phyloP scores from a whole-genome alignment of 2,797 vertebrate species.

The Hydrophis major region DNA sequence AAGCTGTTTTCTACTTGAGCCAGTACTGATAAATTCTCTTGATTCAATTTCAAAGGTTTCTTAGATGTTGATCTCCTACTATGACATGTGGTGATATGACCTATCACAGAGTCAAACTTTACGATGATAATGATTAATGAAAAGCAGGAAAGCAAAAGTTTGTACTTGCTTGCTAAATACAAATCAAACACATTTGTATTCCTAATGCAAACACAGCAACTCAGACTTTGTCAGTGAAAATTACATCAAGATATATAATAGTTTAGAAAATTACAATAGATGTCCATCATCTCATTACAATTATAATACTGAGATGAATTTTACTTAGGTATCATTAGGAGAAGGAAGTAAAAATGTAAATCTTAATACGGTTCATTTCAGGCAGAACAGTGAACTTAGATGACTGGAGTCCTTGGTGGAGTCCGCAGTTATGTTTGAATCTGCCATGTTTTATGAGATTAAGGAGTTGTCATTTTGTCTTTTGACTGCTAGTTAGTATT shows the following conservation, averaged over 20 bases:
- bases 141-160: not conserved
- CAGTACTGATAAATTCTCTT: slow-evolving; percentile 19
- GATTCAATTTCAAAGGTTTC: slow-evolving; percentile 32
- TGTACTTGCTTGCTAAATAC: not conserved
- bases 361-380: not conserved
- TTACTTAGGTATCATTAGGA: not conserved
- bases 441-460: not conserved
- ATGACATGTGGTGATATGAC: slow-evolving; percentile 35
- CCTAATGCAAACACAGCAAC: rapidly evolving
- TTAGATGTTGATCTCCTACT: slow-evolving; percentile 22
- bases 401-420: not conserved
- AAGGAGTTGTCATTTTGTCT: not conserved
- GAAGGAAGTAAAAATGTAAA: not conserved
- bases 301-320: slow-evolving; percentile 1
- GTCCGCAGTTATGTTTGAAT: not conserved
- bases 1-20: not conserved
- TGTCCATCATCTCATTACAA: not conserved
- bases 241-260: not conserved
- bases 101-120: slow-evolving; percentile 17
- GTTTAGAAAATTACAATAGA: not conserved
- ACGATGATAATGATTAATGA: not conserved
- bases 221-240: not conserved
- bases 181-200: rapidly evolving
- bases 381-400: not conserved
- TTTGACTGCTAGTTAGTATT: not conserved